phyloP scores from a whole-genome alignment of 2,797 vertebrate species.

The Picus viridis region DNA sequence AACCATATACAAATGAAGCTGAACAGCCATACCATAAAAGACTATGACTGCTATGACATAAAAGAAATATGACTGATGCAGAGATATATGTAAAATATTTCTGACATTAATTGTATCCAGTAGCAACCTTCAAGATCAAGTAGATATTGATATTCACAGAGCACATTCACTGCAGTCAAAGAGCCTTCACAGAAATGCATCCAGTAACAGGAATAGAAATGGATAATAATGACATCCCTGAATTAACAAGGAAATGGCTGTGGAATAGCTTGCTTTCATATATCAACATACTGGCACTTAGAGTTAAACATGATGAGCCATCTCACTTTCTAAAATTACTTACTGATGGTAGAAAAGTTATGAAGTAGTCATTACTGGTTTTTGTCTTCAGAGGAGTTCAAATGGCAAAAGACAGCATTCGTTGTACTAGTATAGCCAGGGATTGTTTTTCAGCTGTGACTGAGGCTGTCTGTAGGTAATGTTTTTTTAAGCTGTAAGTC shows the following conservation, averaged over 20 bases:
- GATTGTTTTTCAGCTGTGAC: not conserved
- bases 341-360: not conserved
- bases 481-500: not conserved
- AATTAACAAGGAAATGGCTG: not conserved
- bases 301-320: not conserved
- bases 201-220: slow-evolving; percentile 9
- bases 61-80: not conserved
- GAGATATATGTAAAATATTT: not conserved
- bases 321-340: not conserved
- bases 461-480: not conserved
- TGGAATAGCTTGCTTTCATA: not conserved
- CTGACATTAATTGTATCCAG: not conserved
- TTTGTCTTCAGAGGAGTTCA: not conserved
- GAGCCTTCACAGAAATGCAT: not conserved
- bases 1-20: not conserved
- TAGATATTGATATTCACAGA: slow-evolving; percentile 18
- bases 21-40: not conserved
- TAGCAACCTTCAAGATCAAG: slow-evolving; percentile 4
- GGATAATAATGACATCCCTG: not conserved
- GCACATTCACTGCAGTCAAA: slow-evolving; percentile 3
- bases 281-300: not conserved
- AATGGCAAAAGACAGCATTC: not conserved
- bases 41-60: not conserved
- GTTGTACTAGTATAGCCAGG: not conserved
- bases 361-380: not conserved